These are phyloP conservation scores for Alethe castanea DNA, from an alignment of 2,113 vertebrate genomes.

Conservation along the genomic window DNA sequence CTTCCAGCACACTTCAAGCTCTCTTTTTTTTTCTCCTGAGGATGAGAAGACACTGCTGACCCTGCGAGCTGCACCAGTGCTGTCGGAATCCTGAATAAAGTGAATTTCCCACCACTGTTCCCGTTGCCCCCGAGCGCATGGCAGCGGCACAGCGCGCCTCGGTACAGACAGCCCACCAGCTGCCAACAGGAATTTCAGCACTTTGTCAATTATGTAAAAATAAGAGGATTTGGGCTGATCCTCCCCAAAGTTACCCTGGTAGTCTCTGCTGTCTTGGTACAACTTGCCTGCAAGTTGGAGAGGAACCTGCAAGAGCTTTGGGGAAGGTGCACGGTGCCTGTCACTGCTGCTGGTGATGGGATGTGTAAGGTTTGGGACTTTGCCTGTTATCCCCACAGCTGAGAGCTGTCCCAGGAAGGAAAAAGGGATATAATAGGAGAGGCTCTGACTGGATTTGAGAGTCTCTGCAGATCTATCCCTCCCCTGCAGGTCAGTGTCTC, in stretches of 20 bases:
- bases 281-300: background rate
- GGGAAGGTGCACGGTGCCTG: background rate
- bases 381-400: background rate
- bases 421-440: accelerated
- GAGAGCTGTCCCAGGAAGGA: background rate
- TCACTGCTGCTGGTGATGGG: background rate
- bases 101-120: conserved; percentile 36
- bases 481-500: background rate
- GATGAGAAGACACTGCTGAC: conserved; percentile 39
- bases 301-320: background rate
- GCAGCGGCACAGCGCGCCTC: conserved; percentile 19
- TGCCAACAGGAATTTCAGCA: conserved; percentile 57
- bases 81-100: conserved; percentile 7
- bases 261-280: background rate
- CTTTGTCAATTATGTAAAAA: conserved; percentile 57
- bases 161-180: conserved; percentile 55
- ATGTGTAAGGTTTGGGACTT: background rate
- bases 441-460: background rate
- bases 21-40: background rate
- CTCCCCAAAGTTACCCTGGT: background rate
- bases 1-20: conserved; percentile 59
- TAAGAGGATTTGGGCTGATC: background rate
- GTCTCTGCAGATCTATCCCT: background rate
- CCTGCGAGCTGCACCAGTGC: conserved; percentile 15
- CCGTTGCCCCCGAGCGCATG: background rate